phyloP scores from a whole-genome alignment of 2,888 invertebrate species.

The Tribolium freemani region DNA sequence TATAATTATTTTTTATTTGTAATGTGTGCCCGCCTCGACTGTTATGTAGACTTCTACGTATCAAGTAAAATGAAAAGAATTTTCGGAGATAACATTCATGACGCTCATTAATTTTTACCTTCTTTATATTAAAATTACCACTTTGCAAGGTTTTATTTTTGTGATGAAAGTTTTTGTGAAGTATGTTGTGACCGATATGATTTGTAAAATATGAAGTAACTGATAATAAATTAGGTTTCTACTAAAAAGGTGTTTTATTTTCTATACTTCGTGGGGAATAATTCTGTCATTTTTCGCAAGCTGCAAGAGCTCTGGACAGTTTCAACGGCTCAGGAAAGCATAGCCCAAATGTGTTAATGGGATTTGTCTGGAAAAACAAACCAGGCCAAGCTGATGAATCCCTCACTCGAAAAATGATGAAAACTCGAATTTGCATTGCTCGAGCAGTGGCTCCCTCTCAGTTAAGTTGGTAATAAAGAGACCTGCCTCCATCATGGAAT shows the following conservation, averaged over 20 bases:
- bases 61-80: neutral
- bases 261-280: too few species aligned
- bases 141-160: neutral
- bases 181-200: neutral
- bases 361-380: neutral
- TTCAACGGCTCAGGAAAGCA: too few species aligned
- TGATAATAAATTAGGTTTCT: neutral
- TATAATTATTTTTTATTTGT: slow-evolving; percentile 5
- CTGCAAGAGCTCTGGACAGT: too few species aligned
- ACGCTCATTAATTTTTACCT: neutral
- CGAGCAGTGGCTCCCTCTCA: slow-evolving; percentile 8
- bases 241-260: neutral
- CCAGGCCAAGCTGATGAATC: too few species aligned
- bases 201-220: neutral
- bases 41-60: slow-evolving; percentile 22
- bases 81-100: neutral
- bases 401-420: too few species aligned
- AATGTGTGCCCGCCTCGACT: neutral
- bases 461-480: slow-evolving; percentile 1
- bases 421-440: too few species aligned
- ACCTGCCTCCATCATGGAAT: neutral
- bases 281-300: too few species aligned
- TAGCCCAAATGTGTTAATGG: neutral
- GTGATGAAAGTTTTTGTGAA: neutral
- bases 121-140: neutral